These are phyloP conservation scores for Gadus chalcogrammus DNA, from an alignment of 2,113 vertebrate genomes.

Conservation along the genomic window DNA sequence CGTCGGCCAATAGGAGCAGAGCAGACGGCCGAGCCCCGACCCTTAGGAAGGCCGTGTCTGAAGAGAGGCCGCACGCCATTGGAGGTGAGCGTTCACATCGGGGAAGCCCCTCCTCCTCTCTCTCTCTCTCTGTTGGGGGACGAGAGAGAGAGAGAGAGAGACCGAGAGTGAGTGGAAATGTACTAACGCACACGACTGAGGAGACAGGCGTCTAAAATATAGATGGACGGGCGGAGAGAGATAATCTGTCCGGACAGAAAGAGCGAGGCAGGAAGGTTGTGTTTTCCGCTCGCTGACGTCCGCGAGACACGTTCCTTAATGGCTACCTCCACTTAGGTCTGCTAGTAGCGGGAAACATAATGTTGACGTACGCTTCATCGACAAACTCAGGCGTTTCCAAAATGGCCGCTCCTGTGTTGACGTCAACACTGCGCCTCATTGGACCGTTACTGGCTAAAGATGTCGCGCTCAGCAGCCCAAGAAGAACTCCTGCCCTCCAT, in stretches of 20 bases:
- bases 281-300: slow-evolving; percentile 46
- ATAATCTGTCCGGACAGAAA: slow-evolving; percentile 50
- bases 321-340: slow-evolving; percentile 18
- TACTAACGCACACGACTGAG: too few species aligned
- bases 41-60: slow-evolving; percentile 97
- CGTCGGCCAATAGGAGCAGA: slow-evolving; percentile 88
- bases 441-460: slow-evolving; percentile 41
- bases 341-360: too few species aligned
- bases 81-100: slow-evolving; percentile 82
- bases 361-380: too few species aligned
- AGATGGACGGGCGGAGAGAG: background rate
- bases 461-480: slow-evolving; percentile 35
- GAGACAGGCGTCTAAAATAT: too few species aligned
- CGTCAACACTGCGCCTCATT: background rate
- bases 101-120: slow-evolving; percentile 48
- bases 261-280: slow-evolving; percentile 30
- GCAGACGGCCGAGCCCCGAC: slow-evolving; percentile 89
- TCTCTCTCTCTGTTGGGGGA: slow-evolving; percentile 17
- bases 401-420: slow-evolving; percentile 4
- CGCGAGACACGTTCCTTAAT: slow-evolving; percentile 43
- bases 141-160: too few species aligned
- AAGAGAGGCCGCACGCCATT: slow-evolving; percentile 88
- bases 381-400: background rate
- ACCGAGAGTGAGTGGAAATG: too few species aligned
- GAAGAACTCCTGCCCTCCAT: slow-evolving; percentile 51